Evolutionary conservation across 2,113 vertebrate species (phyloP), one percentile per base, ranked within the genome.

Genomic region (Mesembrinibis cayennensis): DNA sequence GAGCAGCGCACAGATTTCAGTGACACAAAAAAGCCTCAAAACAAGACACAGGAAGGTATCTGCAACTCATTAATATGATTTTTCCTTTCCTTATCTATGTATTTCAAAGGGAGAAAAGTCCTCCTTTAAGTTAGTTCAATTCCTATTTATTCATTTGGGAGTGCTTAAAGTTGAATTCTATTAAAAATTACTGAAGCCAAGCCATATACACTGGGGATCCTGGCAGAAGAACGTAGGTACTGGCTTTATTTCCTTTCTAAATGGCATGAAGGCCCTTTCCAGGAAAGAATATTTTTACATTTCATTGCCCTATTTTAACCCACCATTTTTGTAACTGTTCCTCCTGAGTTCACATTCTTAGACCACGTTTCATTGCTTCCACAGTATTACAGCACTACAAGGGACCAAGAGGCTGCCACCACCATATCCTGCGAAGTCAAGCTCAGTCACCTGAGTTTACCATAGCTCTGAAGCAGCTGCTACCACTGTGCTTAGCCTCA

Each of bases 391-490:
- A 17, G 30, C 44, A 52, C 22, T 34, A 45, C 30, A n/a, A 36
- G 29, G 58, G 59, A 73, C 50, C 53, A 40, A 52, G 62, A 58
- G 15, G 76, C 53, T 0, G 0, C 58, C 36, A 73, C 61, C 15
- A 38, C 40, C 1, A 0, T 13, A 42, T 4, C 34, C 12, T 0
- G 0, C 20, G 49, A 82, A 73, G 58, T 32, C 40, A 30, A 56
- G 58, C 45, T 53, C 7, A 1, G 71, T 5, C 44, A 53, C 67
- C 49, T 12, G 50, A 58, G 44, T 49, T 93, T 56, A 77, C 36
- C 0, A 0, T 11, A 82, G 36, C 66, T 83, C 66, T 77, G 76
- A 92, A 53, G 59, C 38, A 77, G 19, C 72, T 92, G 71, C 30
- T n/a, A 61, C 49, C 53, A 73, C 44, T 0, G 0, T 8, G 1